Evolutionary conservation across 2,888 invertebrate species (phyloP), one percentile per base, ranked within the genome.

Genomic region (Opisthograptis luteolata): DNA sequence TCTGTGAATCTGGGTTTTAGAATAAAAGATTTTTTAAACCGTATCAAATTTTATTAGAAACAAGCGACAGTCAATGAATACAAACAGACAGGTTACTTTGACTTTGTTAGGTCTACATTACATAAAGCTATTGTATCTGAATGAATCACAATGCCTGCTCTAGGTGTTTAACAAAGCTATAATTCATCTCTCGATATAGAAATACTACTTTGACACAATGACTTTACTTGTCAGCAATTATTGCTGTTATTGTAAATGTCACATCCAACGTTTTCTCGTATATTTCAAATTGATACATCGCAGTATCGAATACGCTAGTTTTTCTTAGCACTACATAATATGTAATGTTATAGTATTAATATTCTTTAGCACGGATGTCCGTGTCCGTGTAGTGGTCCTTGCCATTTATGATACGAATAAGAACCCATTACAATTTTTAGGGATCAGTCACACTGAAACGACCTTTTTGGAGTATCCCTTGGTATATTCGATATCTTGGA

Each of bases 211-310:
- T 24, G 27, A 25, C 40, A 60, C 54, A 58, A 55, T 57, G 40
- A 37, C 41, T 46, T 34, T 37, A 58, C 49, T 45, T 55, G 58
- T 56, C 55, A 59, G 48, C 43, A 60, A 54, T 59, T 67, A 68
- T 55, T 46, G 50, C 55, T 58, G 58, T 60, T 63, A 68, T 70
- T 79, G 73, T 75, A 71, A 71, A 73, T 72, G 81, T 82, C 81
- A 81, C 58, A 66, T 69, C 63, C 53, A 60, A 61, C 60, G 60
- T 64, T 58, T 55, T 59, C 55, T 62, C 59, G 58, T 75, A 79
- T 81, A 81, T 77, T 81, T 85, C 82, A 85, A 74, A 81, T 82
- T 81, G 81, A 85, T 84, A 84, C 81, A 84, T 85, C 71, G 62
- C 60, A 64, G 66, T 64, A 66, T 66, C 14, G 14, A 14, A 17